These are phyloP conservation scores for Rhinopomastus cyanomelas DNA, from an alignment of 2,113 vertebrate species.

Conservation along the genomic window DNA sequence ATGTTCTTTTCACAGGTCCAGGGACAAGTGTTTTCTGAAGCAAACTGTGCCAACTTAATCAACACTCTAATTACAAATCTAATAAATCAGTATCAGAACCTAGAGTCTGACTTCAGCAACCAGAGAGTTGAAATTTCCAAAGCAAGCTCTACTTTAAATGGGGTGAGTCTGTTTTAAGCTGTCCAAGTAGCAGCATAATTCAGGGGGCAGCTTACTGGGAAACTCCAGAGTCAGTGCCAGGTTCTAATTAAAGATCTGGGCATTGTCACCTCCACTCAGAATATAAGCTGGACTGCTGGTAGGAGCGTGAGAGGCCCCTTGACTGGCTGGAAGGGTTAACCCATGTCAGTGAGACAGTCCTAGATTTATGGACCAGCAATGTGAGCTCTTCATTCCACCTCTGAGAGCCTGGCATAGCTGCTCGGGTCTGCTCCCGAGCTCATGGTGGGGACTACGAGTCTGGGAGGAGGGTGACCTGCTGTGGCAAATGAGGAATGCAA, in stretches of 20 bases:
- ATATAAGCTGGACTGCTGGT: no score
- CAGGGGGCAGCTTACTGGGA: not conserved
- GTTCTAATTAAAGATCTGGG: not conserved
- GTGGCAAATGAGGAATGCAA: no score
- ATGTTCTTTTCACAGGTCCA: conserved; percentile 77
- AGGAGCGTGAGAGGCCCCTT: not conserved
- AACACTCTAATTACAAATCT: conserved; percentile 92
- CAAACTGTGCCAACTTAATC: conserved; percentile 93
- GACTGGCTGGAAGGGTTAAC: not conserved
- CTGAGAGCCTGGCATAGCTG: rapidly evolving
- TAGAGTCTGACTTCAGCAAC: conserved; percentile 89
- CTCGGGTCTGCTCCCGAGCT: not conserved
- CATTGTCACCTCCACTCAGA: not conserved
- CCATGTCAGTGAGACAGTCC: no score
- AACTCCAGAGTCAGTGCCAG: not conserved
- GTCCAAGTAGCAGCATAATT: rapidly evolving
- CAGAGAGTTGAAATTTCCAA: conserved; percentile 91
- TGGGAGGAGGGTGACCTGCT: no score
- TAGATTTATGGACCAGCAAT: not conserved
- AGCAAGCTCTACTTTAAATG: conserved; percentile 94
- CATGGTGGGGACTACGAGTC: no score
- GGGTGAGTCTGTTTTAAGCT: conserved; percentile 75
- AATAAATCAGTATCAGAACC: conserved; percentile 91
- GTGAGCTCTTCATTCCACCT: not conserved
- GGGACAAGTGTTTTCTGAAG: conserved; percentile 93